Conservation (phyloP, 2,888 invertebrate species). For the Ophioninae sp. region DNA sequence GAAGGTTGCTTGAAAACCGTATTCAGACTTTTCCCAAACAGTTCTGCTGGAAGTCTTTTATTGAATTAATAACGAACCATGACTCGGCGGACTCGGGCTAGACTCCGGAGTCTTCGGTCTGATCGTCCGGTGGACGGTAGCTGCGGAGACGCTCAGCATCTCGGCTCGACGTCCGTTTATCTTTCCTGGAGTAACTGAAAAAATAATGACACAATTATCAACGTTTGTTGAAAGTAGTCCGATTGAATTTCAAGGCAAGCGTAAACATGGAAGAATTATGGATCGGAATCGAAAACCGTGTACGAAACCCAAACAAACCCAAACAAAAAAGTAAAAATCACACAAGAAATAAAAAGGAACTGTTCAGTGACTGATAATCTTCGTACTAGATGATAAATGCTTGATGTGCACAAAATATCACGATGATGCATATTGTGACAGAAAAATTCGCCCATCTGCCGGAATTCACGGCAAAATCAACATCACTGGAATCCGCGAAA, state of each 20-base stretch:
- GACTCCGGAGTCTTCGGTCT: conserved; percentile 59
- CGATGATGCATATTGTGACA: neutral
- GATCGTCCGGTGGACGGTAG: conserved; percentile 58
- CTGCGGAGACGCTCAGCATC: conserved; percentile 62
- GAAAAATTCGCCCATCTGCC: neutral
- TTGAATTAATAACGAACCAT: conserved; percentile 24
- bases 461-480: neutral
- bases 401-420: neutral
- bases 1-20: neutral
- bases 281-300: neutral
- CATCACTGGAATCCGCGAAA: neutral
- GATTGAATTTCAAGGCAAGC: neutral
- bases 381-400: neutral
- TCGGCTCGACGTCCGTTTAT: conserved; percentile 13
- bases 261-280: conserved; percentile 7
- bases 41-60: neutral
- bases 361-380: neutral
- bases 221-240: neutral
- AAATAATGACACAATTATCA: conserved; percentile 1
- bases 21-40: too few relatives aligned
- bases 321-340: neutral
- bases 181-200: neutral
- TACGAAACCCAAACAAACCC: neutral
- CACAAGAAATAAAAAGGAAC: conserved; percentile 2
- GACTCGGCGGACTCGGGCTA: conserved; percentile 51